A percentile compares a stretch with the other conserved stretches of the same genome.
phyloP scores from a whole-genome alignment of 1,140 invertebrate genomes.

The Ceratina japonica region DNA sequence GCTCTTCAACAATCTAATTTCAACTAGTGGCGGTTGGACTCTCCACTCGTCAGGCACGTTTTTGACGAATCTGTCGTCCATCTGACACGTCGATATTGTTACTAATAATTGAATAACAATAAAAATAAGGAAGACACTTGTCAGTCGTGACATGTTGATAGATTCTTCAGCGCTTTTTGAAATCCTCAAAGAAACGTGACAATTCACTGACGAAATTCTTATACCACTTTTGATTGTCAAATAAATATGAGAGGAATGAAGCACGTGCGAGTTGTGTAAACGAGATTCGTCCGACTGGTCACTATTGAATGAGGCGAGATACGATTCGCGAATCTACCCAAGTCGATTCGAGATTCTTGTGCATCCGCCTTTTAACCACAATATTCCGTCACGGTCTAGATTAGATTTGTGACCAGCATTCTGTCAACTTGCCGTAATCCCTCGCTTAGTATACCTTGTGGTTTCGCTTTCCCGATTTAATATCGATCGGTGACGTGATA shows the following conservation, averaged over 20 bases:
- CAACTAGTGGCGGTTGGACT: background rate
- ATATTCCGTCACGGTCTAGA: slow-evolving; percentile 30
- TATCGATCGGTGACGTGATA: background rate
- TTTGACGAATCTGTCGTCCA: background rate
- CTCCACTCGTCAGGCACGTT: background rate
- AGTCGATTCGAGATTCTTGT: background rate
- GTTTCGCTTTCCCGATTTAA: background rate
- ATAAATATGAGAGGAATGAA: too few relatives aligned
- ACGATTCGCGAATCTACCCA: background rate
- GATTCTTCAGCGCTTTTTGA: background rate
- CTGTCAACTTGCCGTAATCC: background rate
- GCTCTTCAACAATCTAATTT: slow-evolving; percentile 14
- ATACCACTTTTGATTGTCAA: too few relatives aligned
- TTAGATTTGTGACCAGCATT: slow-evolving; percentile 38
- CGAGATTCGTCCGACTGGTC: background rate
- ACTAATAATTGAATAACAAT: background rate
- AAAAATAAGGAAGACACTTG: background rate
- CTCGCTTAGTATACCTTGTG: too few relatives aligned
- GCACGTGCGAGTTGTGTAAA: too few relatives aligned
- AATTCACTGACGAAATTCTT: too few relatives aligned
- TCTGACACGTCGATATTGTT: background rate
- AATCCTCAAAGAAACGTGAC: background rate
- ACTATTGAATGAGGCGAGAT: slow-evolving; percentile 15
- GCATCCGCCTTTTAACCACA: slow-evolving; percentile 37
- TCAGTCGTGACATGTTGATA: too few relatives aligned